Evolutionary conservation across 2,113 vertebrate genomes (phyloP), one percentile per base, ranked within the genome.

Genomic region (Gallinago jamesoni): DNA sequence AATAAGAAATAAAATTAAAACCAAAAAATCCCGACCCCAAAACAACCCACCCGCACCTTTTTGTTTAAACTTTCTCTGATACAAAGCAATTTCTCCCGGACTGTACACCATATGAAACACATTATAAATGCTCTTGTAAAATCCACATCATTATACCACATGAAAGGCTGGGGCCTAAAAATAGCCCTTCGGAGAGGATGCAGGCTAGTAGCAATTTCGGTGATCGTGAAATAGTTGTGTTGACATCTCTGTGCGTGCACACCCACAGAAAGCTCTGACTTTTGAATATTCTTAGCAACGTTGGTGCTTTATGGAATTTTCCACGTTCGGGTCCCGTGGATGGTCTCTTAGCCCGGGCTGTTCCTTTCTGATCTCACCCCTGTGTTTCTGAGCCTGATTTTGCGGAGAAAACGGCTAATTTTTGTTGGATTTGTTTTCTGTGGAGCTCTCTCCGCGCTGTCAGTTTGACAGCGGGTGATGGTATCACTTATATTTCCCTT

Each of bases 91-190:
- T 97, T 96, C 86, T 97, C 74, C 59, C 66, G 87, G 95, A 86
- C 92, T 93, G 88, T 78, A 45, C 77, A 64, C 97, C 97, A 97
- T 98, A 98, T 98, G 98, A 98, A 98, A 98, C 94, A 87, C 97
- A 98, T 98, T 98, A 98, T 97, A 93, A 94, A 97, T 97, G 98
- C 98, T 97, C 98, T 98, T 98, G 97, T 98, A 98, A 98, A 98
- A 98, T 98, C 97, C 95, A 97, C 98, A 98, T 98, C 97, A 94
- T 97, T 98, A 48, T 48, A 97, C 98, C 98, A 98, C 98, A 98
- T 98, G 98, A 98, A 98, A 98, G 97, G 79, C 95, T 25, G 31
- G 80, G 59, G 87, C 98, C 98, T 98, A 98, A 98, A 98, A 98
- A 98, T 98, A 98, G 92, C 96, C 83, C n/a, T 96, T 97, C 82